A percentile compares a stretch with the other conserved stretches of the same genome.
Conservation (phyloP, 2,797 vertebrate species). For the Aythya fuligula region DNA sequence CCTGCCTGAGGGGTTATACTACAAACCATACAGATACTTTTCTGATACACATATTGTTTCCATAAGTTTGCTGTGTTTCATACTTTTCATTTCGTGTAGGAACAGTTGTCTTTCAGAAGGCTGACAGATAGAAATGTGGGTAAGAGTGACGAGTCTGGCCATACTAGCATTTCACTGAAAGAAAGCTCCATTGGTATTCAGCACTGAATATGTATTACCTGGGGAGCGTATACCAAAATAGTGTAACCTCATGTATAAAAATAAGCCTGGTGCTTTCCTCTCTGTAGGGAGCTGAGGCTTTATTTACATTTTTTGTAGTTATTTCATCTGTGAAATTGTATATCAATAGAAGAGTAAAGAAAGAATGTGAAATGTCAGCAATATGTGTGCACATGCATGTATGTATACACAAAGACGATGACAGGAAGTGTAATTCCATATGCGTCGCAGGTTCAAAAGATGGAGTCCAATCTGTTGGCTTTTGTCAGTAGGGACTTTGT, state of each 20-base stretch:
- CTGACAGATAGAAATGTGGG: background rate
- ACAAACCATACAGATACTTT: background rate
- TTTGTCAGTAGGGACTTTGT: background rate
- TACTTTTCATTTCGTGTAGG: background rate
- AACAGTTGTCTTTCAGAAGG: background rate
- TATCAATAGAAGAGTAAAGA: background rate
- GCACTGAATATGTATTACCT: background rate
- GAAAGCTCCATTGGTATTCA: background rate
- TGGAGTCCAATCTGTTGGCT: background rate
- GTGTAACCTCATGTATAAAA: background rate
- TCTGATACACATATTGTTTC: background rate
- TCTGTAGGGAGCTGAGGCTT: background rate
- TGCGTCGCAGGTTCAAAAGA: background rate
- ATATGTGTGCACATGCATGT: fast-evolving
- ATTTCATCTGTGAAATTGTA: background rate
- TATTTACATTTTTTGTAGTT: background rate
- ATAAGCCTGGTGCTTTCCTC: background rate
- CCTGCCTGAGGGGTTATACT: background rate
- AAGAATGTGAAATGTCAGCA: background rate
- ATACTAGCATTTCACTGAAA: background rate
- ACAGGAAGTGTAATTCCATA: background rate
- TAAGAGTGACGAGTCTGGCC: background rate
- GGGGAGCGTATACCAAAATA: background rate
- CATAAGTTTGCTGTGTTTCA: background rate
- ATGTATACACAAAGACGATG: background rate